phyloP scores from a whole-genome alignment of 2,888 invertebrate species.

The Oligia fasciuncula region DNA sequence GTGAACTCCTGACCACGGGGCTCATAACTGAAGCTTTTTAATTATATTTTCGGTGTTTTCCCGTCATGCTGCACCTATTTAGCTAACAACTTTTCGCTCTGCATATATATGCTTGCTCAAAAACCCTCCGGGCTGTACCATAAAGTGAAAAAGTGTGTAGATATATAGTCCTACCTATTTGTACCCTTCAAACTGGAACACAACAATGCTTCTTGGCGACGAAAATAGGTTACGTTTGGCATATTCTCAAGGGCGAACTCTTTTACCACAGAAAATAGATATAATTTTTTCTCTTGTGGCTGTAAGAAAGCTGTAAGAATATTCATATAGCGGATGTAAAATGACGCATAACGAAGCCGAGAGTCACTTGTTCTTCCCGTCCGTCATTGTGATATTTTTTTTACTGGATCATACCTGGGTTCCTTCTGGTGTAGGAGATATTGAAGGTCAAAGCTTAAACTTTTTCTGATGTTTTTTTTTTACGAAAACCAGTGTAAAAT shows the following conservation, averaged over 20 bases:
- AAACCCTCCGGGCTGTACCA: neutral
- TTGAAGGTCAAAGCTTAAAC: neutral
- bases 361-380: neutral
- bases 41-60: neutral
- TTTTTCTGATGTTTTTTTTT: neutral
- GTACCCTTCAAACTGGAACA: conserved; percentile 22
- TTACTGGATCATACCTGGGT: neutral
- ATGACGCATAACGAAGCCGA: neutral
- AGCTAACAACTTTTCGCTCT: neutral
- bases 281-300: neutral
- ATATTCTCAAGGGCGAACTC: neutral
- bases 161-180: conserved; percentile 20
- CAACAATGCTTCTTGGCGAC: conserved; percentile 24
- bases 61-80: neutral
- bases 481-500: neutral
- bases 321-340: neutral
- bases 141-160: neutral
- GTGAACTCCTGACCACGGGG: neutral
- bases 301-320: neutral
- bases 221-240: conserved; percentile 4
- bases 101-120: neutral
- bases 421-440: neutral
- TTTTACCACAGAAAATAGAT: neutral
- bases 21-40: neutral
- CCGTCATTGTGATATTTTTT: neutral